A percentile compares a stretch with the other conserved stretches of the same genome.
Evolutionary conservation across 2,797 vertebrate species (phyloP).

Genomic region (Psittacula derbiana): DNA sequence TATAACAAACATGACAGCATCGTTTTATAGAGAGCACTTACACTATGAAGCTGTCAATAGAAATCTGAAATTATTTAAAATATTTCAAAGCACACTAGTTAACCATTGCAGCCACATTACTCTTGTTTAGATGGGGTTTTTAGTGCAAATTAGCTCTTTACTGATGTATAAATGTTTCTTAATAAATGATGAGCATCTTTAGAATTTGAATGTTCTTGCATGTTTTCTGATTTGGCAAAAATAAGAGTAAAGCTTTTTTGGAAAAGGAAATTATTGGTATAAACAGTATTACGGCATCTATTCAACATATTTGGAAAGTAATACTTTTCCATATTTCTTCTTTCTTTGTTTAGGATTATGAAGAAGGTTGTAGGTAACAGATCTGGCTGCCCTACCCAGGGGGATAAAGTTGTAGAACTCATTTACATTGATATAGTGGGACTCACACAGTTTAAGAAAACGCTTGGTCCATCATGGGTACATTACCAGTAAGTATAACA

Average conservation of each 20-base stretch:
- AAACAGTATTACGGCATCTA: background rate
- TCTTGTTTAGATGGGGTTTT: background rate
- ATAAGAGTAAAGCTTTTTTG: background rate
- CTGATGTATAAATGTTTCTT: background rate
- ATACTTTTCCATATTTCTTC: background rate
- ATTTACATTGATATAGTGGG: slow-evolving; percentile 99
- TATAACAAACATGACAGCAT: background rate
- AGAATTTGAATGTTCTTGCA: background rate
- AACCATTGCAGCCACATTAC: background rate
- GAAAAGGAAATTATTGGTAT: background rate
- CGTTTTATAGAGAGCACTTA: background rate
- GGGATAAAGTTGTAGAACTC: slow-evolving; percentile 95
- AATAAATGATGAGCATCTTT: background rate
- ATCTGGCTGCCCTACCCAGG: slow-evolving; percentile 95
- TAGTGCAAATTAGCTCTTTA: background rate
- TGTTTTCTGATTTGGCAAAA: background rate
- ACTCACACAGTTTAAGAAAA: slow-evolving; percentile 98
- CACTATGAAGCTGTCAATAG: background rate
- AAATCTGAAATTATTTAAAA: background rate
- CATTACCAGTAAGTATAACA: slow-evolving; percentile 94
- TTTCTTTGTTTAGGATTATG: slow-evolving; percentile 87
- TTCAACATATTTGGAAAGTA: background rate
- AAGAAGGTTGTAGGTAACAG: slow-evolving; percentile 97
- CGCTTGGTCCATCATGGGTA: slow-evolving; percentile 96
- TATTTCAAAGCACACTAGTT: background rate